phyloP scores from a whole-genome alignment of 1,140 invertebrate species.

The Drosophila pseudoobscura region DNA sequence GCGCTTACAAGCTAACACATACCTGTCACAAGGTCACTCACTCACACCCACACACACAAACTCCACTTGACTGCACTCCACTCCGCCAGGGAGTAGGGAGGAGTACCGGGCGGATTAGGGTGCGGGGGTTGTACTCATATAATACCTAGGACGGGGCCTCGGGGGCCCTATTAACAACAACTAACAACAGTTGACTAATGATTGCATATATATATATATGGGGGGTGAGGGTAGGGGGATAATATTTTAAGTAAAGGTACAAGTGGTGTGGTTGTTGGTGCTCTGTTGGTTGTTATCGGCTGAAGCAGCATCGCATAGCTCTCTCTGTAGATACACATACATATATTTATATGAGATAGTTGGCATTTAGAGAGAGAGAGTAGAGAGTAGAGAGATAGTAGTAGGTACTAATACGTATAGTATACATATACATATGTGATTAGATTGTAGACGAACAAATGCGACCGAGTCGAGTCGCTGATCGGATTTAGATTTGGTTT shows the following conservation, averaged over 20 bases:
- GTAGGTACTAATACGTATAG: slow-evolving; percentile 61
- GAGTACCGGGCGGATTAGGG: slow-evolving; percentile 4
- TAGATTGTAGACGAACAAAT: slow-evolving; percentile 54
- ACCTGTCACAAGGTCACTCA: slow-evolving; percentile 43
- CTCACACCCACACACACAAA: not conserved
- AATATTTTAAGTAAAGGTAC: slow-evolving; percentile 19
- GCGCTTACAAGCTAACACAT: slow-evolving; percentile 71
- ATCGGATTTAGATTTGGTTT: slow-evolving; percentile 42
- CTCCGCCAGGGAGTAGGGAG: slow-evolving; percentile 47
- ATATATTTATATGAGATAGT: slow-evolving; percentile 46
- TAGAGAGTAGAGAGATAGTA: slow-evolving; percentile 54
- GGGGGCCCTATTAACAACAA: slow-evolving; percentile 16
- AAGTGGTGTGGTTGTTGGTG: slow-evolving; percentile 21
- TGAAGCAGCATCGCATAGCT: slow-evolving; percentile 55
- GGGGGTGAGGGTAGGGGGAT: slow-evolving; percentile 10
- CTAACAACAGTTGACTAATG: slow-evolving; percentile 76
- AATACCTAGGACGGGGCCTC: slow-evolving; percentile 25
- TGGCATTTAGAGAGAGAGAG: slow-evolving; percentile 66
- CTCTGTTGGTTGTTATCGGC: slow-evolving; percentile 41
- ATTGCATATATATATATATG: slow-evolving; percentile 32
- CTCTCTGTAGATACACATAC: slow-evolving; percentile 54
- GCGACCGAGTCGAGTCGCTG: slow-evolving; percentile 30
- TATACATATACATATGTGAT: slow-evolving; percentile 49
- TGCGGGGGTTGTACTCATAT: slow-evolving; percentile 15
- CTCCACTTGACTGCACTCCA: slow-evolving; percentile 4